Evolutionary conservation across 2,113 vertebrate genomes (phyloP), one percentile per base, ranked within the genome.

Genomic region (Glaucomys volans): DNA sequence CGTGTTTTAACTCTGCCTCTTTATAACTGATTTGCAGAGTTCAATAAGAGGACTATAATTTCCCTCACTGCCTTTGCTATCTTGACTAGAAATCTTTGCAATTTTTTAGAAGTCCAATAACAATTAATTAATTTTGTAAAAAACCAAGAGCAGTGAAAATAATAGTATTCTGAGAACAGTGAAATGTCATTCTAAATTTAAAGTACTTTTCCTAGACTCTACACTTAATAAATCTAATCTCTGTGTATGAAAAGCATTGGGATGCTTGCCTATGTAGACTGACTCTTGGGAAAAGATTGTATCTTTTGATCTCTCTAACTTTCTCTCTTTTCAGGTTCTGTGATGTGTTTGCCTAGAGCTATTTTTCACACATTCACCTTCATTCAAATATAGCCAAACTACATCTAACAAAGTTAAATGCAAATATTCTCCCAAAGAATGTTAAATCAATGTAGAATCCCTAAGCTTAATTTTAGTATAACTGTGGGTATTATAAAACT

Each of bases 401-500:
- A 57, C 8, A 85, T 54, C 30, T 76, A 71, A n/a, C 20, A 91
- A 42, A 86, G 28, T 81, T 89, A 86, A 94, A 89, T 50, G 10
- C 18, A 71, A 86, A 90, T 89, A 69, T 54, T 30, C 24, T 14
- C 26, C 7, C 8, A 26, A 64, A 76, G 20, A 81, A 59, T 77
- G 17, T 59, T 88, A 74, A 93, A 91, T 12, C 30, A 40, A 22
- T 76, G 13, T 71, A 22, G 28, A 96, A 94, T 76, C 6, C 9
- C 5, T 86, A 52, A 42, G 28, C 37, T 94, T 86, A 76, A 83
- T 72, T 86, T 93, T 86, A 86, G 81, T 76, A 28, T 44, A 89
- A 26, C n/a, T 47, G 50, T 91, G 67, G 47, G 14, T 66, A 5
- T 81, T 32, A 69, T 62, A 6, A 81, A 75, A 94, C 12, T 89